phyloP scores from a whole-genome alignment of 1,140 invertebrate genomes.

The Dufourea novaeangliae region DNA sequence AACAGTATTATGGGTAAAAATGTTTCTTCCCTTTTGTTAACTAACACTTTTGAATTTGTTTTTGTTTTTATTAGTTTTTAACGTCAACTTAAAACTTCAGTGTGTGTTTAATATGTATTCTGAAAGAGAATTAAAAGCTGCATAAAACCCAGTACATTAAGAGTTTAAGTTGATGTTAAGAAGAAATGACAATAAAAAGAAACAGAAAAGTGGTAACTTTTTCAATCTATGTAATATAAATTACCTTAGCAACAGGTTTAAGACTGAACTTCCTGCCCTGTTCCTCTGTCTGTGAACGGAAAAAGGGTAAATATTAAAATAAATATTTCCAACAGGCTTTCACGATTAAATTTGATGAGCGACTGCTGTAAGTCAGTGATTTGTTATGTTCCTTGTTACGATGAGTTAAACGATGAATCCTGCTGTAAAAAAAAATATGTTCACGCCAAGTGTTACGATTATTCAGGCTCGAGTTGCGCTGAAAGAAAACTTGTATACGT shows the following conservation, averaged over 20 bases:
- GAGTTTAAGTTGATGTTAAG: too few species aligned
- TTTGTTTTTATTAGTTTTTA: too few species aligned
- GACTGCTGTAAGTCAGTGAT: neutral
- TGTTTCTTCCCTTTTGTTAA: too few species aligned
- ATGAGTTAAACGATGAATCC: neutral
- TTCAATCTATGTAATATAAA: too few species aligned
- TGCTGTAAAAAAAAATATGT: slow-evolving; percentile 14
- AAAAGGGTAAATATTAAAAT: neutral
- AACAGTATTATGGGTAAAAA: too few species aligned
- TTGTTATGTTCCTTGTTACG: slow-evolving; percentile 19
- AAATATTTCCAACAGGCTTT: neutral
- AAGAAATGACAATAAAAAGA: too few species aligned
- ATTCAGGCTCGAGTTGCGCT: neutral
- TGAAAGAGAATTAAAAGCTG: too few species aligned
- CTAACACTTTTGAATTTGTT: too few species aligned
- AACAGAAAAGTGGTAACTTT: too few species aligned
- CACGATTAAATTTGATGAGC: neutral
- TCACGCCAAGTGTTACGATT: slow-evolving; percentile 3
- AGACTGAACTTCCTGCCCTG: slow-evolving; percentile 70
- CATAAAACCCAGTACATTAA: too few species aligned
- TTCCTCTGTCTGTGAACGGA: slow-evolving; percentile 62
- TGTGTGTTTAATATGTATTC: too few species aligned
- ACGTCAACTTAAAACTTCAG: too few species aligned
- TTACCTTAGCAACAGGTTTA: slow-evolving; percentile 70
- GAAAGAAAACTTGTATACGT: neutral